Evolutionary conservation across 2,888 invertebrate species (phyloP).

Genomic region (Macropis europaea): DNA sequence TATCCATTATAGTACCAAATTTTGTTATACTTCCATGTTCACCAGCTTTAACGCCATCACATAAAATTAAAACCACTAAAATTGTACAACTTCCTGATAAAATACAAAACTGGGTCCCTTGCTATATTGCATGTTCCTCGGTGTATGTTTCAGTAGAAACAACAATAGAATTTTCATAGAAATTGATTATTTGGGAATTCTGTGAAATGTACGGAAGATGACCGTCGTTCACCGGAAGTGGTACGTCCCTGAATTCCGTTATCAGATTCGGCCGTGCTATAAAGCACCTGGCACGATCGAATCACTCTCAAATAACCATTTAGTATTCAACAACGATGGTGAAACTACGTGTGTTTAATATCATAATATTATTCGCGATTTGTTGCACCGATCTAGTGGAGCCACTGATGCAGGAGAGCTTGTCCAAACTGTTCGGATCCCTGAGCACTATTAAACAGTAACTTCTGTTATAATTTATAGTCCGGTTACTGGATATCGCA

Average conservation of each 20-base stretch:
- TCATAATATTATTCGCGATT: conserved; percentile 23
- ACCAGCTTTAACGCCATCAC: no score
- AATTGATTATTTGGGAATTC: no score
- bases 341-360: conserved; percentile 22
- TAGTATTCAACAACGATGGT: conserved; percentile 51
- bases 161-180: neutral
- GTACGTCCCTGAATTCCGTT: conserved; percentile 34
- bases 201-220: conserved; percentile 11
- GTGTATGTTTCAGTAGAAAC: no score
- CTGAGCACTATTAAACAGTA: conserved; percentile 57
- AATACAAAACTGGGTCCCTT: no score
- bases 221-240: neutral
- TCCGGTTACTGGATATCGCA: neutral
- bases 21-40: no score
- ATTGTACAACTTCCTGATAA: no score
- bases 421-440: conserved; percentile 62
- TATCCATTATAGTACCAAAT: no score
- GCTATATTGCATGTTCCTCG: no score
- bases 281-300: conserved; percentile 29
- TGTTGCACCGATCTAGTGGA: conserved; percentile 31
- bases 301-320: conserved; percentile 38
- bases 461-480: neutral
- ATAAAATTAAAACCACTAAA: no score
- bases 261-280: conserved; percentile 55
- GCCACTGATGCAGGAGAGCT: conserved; percentile 56